Conservation (phyloP, 2,797 vertebrate genomes). For the Lagodon rhomboides region DNA sequence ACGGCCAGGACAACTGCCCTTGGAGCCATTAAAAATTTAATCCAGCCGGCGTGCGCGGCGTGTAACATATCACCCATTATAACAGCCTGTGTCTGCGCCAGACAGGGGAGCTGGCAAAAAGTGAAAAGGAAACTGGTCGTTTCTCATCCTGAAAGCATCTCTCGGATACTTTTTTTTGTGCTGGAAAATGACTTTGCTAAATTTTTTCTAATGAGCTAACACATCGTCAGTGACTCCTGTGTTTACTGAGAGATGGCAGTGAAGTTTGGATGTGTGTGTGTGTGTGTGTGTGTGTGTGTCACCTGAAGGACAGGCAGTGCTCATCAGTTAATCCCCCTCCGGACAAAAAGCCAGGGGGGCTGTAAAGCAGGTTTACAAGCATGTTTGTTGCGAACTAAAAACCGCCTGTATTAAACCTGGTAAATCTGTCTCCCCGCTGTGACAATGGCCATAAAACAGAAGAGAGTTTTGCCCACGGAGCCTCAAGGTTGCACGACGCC, state of each 20-base stretch:
- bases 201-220: conserved; percentile 67
- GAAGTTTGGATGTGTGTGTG: conserved; percentile 63
- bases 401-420: conserved; percentile 76
- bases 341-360: conserved; percentile 76
- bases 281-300: conserved; percentile 65
- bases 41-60: conserved; percentile 79
- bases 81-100: conserved; percentile 63
- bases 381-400: conserved; percentile 82
- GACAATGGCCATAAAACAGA: conserved; percentile 80
- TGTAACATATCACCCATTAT: conserved; percentile 84
- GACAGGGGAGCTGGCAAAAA: conserved; percentile 73
- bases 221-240: conserved; percentile 62
- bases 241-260: conserved; percentile 63
- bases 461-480: conserved; percentile 60
- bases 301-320: conserved; percentile 83
- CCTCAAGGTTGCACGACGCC: conserved; percentile 71
- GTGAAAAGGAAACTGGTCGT: conserved; percentile 73
- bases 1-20: conserved; percentile 77
- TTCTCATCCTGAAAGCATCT: conserved; percentile 64
- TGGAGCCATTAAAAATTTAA: conserved; percentile 88
- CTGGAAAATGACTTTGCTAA: conserved; percentile 50
- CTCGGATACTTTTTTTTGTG: conserved; percentile 53
- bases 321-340: conserved; percentile 80
- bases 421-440: conserved; percentile 77
- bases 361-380: conserved; percentile 83